Base-by-base conservation (phyloP, 2,888 invertebrate genomes). In the Troglohyphantes excavatus region DNA sequence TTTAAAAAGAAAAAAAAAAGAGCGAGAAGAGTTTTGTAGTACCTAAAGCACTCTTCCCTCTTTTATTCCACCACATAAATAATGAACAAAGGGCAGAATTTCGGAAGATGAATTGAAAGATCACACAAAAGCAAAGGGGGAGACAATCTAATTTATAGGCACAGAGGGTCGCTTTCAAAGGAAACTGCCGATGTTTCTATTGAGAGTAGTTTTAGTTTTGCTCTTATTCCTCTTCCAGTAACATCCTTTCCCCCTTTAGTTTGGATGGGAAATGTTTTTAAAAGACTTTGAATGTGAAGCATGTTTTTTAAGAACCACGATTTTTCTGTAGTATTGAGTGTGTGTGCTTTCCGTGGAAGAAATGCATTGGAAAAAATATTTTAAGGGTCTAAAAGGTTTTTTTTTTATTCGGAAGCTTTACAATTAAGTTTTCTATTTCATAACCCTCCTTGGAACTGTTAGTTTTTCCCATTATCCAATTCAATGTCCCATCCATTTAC, bases 71-170 rank as follows among this genome's bases (percentile, higher is more conserved):
- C n/a, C 7, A 46, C 26, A 73, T 73, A 73, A 53, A 26, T 53
- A 73, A 73, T 73, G 73, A 73, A 73, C 73, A 73, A 27, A 73
- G 46, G 26, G 17, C 46, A 17, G 17, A 53, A 46, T 27, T 73
- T 46, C 43, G 7, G 73, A 46, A 73, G 73, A 73, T 53, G 53
- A 73, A 73, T 73, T 73, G 73, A 73, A 73, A 46, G 73, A 73
- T 73, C 73, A 73, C 73, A 73, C 73, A 46, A 73, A 7, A 7
- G 73, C 73, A 39, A 46, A 39, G 13, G 39, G 39, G 53, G 43
- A 73, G 73, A 73, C 73, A 73, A 73, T 73, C 53, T 73, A 73
- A 73, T 73, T 73, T 73, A 73, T 53, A 46, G 73, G 23, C 39
- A 13, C 39, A 39, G 7, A 39, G 39, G 39, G 39, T 27, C 65